Percentiles rank a stretch among this genome's conserved stretches.
Conservation (phyloP, 2,113 vertebrate genomes). For the Esox niger region DNA sequence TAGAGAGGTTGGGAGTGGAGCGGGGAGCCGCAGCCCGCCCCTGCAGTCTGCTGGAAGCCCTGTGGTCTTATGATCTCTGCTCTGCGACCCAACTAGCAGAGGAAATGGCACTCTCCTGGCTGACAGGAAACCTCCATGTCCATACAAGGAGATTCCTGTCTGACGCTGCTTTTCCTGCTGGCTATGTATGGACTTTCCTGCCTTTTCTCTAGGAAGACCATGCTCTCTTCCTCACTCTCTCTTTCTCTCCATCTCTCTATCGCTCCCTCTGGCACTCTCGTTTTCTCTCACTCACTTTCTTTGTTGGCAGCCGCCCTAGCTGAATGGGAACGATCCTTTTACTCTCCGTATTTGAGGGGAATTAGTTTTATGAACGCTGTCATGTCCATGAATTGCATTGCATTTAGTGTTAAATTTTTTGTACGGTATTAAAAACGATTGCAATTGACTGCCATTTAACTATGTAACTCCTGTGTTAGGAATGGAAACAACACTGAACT, state of each 20-base stretch:
- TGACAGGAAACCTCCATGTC: constrained; percentile 75
- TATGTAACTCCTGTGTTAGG: too few species aligned
- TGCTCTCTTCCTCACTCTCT: constrained; percentile 27
- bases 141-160: constrained; percentile 80
- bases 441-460: too few species aligned
- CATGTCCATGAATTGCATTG: too few species aligned
- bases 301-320: constrained; percentile 3
- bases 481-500: background rate
- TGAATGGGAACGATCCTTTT: too few species aligned
- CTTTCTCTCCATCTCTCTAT: background rate
- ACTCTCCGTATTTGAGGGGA: too few species aligned
- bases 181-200: constrained; percentile 83
- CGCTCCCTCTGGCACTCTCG: background rate
- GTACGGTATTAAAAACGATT: background rate
- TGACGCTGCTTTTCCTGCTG: constrained; percentile 76
- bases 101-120: constrained; percentile 74
- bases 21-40: constrained; percentile 42
- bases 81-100: constrained; percentile 68
- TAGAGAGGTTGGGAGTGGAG: background rate
- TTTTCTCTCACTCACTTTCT: background rate
- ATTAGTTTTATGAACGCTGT: too few species aligned
- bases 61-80: constrained; percentile 68
- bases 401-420: too few species aligned
- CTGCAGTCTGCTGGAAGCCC: constrained; percentile 66
- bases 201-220: constrained; percentile 30